Percentiles rank a stretch among this genome's conserved stretches.
phyloP scores from a whole-genome alignment of 2,888 invertebrate genomes.

The Parnassius apollo region DNA sequence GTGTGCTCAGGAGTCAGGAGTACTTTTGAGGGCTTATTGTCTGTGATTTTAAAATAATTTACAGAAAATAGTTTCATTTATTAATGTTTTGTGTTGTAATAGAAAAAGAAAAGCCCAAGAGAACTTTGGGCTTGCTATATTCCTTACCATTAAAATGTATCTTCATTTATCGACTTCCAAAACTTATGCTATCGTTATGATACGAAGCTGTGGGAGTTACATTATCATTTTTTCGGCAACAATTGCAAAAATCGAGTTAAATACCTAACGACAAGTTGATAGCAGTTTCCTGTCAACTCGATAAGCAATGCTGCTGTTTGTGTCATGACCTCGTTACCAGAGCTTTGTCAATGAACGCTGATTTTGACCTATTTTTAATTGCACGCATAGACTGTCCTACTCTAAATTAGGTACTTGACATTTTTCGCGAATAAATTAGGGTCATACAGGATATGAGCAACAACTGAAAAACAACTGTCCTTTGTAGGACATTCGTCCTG shows the following conservation, averaged over 20 bases:
- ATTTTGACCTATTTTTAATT: constrained; percentile 73
- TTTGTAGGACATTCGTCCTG: background rate
- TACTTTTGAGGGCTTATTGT: too few relatives aligned
- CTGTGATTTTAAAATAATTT: too few relatives aligned
- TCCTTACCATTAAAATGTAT: background rate
- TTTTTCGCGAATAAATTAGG: constrained; percentile 25
- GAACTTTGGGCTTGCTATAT: too few relatives aligned
- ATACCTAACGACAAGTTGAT: constrained; percentile 76
- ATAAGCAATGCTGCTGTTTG: constrained; percentile 66
- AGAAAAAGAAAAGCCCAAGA: too few relatives aligned
- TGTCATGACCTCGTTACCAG: constrained; percentile 69
- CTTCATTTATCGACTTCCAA: constrained; percentile 4
- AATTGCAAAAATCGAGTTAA: constrained; percentile 78
- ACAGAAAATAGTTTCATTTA: too few relatives aligned
- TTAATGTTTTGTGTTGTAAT: too few relatives aligned
- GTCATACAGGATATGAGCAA: constrained; percentile 10
- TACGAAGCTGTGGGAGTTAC: constrained; percentile 61
- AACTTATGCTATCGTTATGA: constrained; percentile 32
- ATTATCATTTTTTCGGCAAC: constrained; percentile 75
- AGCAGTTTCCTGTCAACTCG: constrained; percentile 68
- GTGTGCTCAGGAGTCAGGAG: too few relatives aligned
- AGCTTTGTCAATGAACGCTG: constrained; percentile 74
- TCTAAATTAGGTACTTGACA: constrained; percentile 42
- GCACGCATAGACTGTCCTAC: constrained; percentile 44
- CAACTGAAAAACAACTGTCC: background rate